Conservation (phyloP, 2,888 invertebrate genomes). For the Euclidia mi region DNA sequence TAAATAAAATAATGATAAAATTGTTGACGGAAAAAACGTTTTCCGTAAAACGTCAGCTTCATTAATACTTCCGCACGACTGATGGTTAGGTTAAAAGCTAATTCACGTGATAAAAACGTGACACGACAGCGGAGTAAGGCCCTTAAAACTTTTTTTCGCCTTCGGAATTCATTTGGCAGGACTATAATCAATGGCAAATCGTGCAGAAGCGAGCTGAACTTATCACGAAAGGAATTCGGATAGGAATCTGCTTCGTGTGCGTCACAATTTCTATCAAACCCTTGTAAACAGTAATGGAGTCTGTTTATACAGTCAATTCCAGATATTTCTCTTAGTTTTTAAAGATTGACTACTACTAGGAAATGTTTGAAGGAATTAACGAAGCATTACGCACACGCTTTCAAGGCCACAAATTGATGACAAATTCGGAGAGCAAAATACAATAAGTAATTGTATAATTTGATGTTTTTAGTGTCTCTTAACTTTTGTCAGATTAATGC, state of each 20-base stretch:
- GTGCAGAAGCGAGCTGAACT: conserved; percentile 77
- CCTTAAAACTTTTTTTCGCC: conserved; percentile 62
- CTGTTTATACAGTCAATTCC: conserved; percentile 33
- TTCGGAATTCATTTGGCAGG: conserved; percentile 71
- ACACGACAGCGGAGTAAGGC: conserved; percentile 31
- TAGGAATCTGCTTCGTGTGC: conserved; percentile 65
- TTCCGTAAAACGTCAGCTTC: conserved; percentile 27
- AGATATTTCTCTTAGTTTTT: conserved; percentile 25
- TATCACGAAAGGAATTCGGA: conserved; percentile 74
- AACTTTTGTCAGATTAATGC: too few species aligned
- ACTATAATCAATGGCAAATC: conserved; percentile 78
- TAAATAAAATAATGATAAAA: not conserved
- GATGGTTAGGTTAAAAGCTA: conserved; percentile 42
- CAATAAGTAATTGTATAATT: too few species aligned
- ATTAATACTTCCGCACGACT: conserved; percentile 47
- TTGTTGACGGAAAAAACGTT: not conserved
- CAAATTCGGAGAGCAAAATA: too few species aligned
- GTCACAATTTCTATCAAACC: conserved; percentile 60
- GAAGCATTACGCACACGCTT: too few species aligned
- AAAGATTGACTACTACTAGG: not conserved
- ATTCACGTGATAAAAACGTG: conserved; percentile 48
- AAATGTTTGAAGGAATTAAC: too few species aligned
- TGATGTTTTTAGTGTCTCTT: too few species aligned
- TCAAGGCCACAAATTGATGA: too few species aligned
- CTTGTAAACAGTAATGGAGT: conserved; percentile 51